A percentile compares a stretch with the other conserved stretches of the same genome.
These are phyloP conservation scores for Paracanthobrama guichenoti DNA, from an alignment of 2,113 vertebrate species.

Conservation along the genomic window DNA sequence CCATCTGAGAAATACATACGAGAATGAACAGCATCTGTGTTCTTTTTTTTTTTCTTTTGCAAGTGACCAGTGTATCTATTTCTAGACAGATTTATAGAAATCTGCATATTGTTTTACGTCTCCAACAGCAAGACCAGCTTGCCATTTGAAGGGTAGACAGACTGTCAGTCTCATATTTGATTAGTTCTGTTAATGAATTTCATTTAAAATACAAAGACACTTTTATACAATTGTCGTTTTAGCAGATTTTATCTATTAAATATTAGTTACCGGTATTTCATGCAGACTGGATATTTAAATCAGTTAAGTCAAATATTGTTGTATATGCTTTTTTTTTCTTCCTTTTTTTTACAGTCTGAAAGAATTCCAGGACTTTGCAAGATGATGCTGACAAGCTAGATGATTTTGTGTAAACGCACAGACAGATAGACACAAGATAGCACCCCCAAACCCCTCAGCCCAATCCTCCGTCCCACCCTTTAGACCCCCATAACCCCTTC, in stretches of 20 bases:
- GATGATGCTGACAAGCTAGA: not conserved
- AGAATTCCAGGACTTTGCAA: not conserved
- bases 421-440: not conserved
- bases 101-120: slow-evolving; percentile 2
- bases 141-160: not conserved
- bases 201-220: not conserved
- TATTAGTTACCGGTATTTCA: too few species aligned
- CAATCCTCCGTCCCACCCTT: not conserved
- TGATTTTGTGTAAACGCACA: not conserved
- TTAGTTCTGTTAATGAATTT: not conserved
- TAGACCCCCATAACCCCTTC: not conserved
- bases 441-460: slow-evolving; percentile 6
- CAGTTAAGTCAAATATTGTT: not conserved
- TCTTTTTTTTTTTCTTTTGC: not conserved
- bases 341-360: not conserved
- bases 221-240: not conserved
- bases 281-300: not conserved
- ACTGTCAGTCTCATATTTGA: not conserved
- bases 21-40: slow-evolving; percentile 36
- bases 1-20: slow-evolving; percentile 13
- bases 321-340: not conserved
- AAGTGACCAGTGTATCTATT: slow-evolving; percentile 4
- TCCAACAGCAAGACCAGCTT: not conserved
- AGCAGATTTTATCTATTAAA: not conserved
- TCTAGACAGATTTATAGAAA: slow-evolving; percentile 27